A percentile compares a stretch with the other conserved stretches of the same genome.
phyloP scores from a whole-genome alignment of 2,113 vertebrate genomes.

The Hydrochoerus hydrochaeris region DNA sequence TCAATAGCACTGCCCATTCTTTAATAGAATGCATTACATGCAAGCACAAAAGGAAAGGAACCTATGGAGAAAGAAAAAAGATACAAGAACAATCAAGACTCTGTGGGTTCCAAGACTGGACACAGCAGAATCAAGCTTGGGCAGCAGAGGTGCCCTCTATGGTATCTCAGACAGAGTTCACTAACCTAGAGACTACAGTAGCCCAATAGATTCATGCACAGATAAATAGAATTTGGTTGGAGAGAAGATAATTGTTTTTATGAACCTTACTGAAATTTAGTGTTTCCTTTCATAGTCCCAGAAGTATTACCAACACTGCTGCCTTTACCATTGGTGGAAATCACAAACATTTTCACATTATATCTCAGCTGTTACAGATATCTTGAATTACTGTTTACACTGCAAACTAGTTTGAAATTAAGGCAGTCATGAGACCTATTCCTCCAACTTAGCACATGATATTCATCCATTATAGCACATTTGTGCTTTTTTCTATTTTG shows the following conservation, averaged over 20 bases:
- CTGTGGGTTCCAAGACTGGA: not conserved
- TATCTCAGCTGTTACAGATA: not conserved
- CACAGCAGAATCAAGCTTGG: too few relatives aligned
- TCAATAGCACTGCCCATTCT: not conserved
- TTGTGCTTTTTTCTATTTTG: not conserved
- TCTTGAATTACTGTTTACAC: not conserved
- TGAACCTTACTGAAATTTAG: not conserved
- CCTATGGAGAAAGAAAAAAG: not conserved
- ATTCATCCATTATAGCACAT: not conserved
- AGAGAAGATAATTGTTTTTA: not conserved
- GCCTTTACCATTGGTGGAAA: not conserved
- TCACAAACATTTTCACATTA: not conserved
- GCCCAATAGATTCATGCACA: not conserved
- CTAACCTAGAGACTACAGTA: not conserved
- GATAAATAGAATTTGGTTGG: not conserved
- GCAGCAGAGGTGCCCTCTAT: not conserved
- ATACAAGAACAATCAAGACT: not conserved
- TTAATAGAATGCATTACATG: not conserved
- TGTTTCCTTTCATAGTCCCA: not conserved
- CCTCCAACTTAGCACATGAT: not conserved
- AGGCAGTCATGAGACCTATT: not conserved
- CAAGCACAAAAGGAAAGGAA: not conserved
- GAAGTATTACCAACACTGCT: not conserved
- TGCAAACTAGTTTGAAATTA: conserved; percentile 6
- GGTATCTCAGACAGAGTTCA: not conserved